Evolutionary conservation across 2,113 vertebrate species (phyloP).

Genomic region (Eurypyga helias): DNA sequence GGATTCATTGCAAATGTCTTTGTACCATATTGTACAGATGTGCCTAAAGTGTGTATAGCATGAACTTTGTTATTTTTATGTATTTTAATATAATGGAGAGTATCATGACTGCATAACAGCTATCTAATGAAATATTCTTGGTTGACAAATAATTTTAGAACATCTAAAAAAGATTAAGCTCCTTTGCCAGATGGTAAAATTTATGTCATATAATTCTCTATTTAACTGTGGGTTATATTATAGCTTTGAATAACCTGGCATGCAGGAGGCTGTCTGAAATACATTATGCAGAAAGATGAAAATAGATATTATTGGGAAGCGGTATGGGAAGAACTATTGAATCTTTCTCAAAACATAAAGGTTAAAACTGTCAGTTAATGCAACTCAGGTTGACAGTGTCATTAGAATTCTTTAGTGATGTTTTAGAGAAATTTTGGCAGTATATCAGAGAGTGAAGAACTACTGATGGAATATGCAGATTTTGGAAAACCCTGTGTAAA

Average conservation of each 20-base stretch:
- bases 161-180: not conserved
- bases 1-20: not conserved
- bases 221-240: not conserved
- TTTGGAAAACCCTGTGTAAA: not conserved
- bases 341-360: constrained; percentile 7
- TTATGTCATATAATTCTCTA: not conserved
- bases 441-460: not conserved
- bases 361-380: constrained; percentile 15
- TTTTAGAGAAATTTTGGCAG: not conserved
- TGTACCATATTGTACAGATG: not conserved
- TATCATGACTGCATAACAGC: not conserved
- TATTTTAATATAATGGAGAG: not conserved
- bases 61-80: not conserved
- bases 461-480: not conserved
- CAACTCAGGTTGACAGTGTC: not conserved
- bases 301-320: not conserved
- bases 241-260: constrained; percentile 19
- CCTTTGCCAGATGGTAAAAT: constrained; percentile 3
- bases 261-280: not conserved
- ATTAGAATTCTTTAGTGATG: not conserved
- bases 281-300: not conserved
- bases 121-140: not conserved
- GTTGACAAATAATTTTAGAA: constrained; percentile 14
- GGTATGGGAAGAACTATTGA: not conserved
- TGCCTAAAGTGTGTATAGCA: not conserved